Evolutionary conservation across 2,113 vertebrate genomes (phyloP).

Genomic region (Bos indicus): DNA sequence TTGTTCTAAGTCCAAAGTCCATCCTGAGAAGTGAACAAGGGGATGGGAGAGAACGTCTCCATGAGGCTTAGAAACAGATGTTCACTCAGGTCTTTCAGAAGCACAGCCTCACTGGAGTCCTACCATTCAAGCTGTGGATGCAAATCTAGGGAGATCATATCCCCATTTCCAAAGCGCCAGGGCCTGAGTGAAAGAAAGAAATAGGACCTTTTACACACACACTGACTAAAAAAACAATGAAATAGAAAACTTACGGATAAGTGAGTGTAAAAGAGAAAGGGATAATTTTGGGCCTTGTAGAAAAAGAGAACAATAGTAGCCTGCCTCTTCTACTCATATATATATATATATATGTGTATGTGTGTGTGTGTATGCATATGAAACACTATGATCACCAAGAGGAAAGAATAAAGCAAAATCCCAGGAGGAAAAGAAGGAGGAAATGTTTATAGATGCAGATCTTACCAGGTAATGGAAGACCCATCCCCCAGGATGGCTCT

Average conservation of each 20-base stretch:
- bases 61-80: not conserved
- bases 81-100: not conserved
- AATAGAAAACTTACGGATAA: not conserved
- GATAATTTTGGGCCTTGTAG: not conserved
- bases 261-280: not conserved
- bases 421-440: not conserved
- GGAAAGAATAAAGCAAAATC: not conserved
- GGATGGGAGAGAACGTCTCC: not conserved
- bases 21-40: not conserved
- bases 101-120: not conserved
- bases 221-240: not conserved
- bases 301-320: not conserved
- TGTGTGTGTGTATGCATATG: too few species aligned
- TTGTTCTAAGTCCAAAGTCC: not conserved
- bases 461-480: conserved; percentile 84
- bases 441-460: not conserved
- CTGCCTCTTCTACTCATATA: not conserved
- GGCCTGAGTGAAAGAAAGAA: not conserved
- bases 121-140: not conserved
- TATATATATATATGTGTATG: not conserved
- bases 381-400: not conserved
- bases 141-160: not conserved
- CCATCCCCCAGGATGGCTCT: conserved; percentile 73
- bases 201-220: not conserved
- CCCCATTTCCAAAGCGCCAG: not conserved